These are phyloP conservation scores for Brachionus manjavacas DNA, from an alignment of 1,140 invertebrate genomes.

Conservation along the genomic window DNA sequence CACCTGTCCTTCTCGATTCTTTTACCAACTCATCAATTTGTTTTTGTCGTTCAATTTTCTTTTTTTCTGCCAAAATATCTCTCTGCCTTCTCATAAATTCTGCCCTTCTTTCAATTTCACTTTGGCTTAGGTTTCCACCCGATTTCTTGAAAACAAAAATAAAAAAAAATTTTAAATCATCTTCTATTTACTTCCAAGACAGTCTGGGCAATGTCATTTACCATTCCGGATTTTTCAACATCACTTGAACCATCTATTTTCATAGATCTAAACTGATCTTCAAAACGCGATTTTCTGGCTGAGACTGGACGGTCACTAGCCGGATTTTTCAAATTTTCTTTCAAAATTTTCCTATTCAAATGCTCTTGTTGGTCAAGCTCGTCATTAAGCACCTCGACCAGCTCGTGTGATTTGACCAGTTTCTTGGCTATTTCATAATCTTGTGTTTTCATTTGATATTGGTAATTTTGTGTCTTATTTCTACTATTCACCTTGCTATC, in stretches of 20 bases:
- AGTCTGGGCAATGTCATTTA: background rate
- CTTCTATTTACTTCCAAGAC: background rate
- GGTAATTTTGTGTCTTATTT: too few relatives aligned
- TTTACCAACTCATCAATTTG: conserved; percentile 7
- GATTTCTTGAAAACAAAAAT: background rate
- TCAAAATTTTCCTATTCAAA: background rate
- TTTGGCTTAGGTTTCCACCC: conserved; percentile 4
- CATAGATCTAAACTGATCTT: background rate
- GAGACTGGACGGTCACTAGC: background rate
- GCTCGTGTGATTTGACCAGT: background rate
- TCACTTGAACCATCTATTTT: background rate
- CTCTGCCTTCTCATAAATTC: background rate
- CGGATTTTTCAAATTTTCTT: background rate
- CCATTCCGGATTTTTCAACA: background rate
- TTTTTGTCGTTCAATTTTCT: background rate
- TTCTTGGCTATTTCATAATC: background rate
- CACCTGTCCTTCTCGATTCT: background rate
- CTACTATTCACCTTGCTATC: background rate
- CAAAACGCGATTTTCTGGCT: background rate
- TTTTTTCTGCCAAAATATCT: background rate
- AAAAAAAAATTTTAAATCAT: background rate
- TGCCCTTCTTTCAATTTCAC: conserved; percentile 1
- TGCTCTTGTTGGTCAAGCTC: background rate
- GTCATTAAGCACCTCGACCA: background rate
- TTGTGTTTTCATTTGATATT: background rate